Percentiles rank a stretch among this genome's conserved stretches.
Evolutionary conservation across 2,113 vertebrate species (phyloP).

Genomic region (Talpa occidentalis): DNA sequence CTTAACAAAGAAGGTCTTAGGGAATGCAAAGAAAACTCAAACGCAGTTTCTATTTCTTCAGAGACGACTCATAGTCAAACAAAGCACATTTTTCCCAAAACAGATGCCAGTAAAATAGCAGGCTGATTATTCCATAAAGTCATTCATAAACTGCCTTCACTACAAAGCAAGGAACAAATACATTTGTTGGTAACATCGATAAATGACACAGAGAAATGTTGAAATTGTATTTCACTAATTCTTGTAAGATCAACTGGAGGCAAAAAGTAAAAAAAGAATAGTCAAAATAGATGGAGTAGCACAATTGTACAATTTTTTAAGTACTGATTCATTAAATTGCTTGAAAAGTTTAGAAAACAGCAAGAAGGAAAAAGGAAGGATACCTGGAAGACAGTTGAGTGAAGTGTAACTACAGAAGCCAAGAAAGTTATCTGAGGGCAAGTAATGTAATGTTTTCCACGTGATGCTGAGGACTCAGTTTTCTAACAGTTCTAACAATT

Average conservation of each 20-base stretch:
- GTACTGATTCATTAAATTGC: background rate
- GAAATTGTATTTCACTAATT: constrained; percentile 16
- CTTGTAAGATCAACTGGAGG: background rate
- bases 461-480: background rate
- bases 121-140: background rate
- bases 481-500: background rate
- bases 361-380: background rate
- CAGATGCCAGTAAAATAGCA: background rate
- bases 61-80: background rate
- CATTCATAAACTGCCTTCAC: background rate
- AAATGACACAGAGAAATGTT: background rate
- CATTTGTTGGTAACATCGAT: background rate
- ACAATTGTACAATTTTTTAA: background rate
- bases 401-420: background rate
- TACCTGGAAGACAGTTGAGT: background rate
- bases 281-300: background rate
- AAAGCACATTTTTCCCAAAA: background rate
- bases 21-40: background rate
- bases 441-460: background rate
- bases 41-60: background rate
- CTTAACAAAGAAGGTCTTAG: background rate
- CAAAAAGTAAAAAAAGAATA: background rate
- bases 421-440: background rate
- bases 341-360: background rate
- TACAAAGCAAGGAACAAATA: background rate